These are phyloP conservation scores for Ceriagrion tenellum DNA, from an alignment of 2,888 invertebrate species.

Conservation along the genomic window DNA sequence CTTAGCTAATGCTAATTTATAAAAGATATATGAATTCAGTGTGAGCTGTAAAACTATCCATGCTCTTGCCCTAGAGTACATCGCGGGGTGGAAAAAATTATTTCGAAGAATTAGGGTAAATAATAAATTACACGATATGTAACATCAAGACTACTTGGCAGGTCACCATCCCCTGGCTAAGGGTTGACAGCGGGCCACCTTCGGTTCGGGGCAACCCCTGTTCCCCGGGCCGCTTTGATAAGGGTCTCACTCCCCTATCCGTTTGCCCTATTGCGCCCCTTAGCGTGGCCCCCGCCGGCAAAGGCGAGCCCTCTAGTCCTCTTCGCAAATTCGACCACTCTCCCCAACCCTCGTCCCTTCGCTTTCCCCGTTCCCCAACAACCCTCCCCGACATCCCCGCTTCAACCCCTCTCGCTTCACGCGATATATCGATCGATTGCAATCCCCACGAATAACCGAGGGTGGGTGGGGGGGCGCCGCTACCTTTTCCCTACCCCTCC, in stretches of 20 bases:
- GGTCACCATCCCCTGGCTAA: too few species aligned
- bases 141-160: too few species aligned
- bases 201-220: neutral
- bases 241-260: neutral
- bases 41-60: too few species aligned
- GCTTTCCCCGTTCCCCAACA: neutral
- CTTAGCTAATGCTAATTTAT: too few species aligned
- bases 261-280: neutral
- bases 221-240: neutral
- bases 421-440: conserved; percentile 23
- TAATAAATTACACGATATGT: too few species aligned
- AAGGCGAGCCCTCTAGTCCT: neutral
- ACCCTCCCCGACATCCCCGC: neutral
- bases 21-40: too few species aligned
- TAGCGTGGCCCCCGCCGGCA: neutral
- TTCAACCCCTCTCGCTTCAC: neutral
- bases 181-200: too few species aligned
- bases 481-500: neutral
- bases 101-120: too few species aligned
- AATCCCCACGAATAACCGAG: conserved; percentile 19
- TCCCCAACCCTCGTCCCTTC: neutral
- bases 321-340: neutral
- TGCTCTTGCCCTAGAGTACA: too few species aligned
- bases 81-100: too few species aligned
- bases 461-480: neutral